phyloP scores from a whole-genome alignment of 1,140 invertebrate genomes.

The Drosophila serrata region DNA sequence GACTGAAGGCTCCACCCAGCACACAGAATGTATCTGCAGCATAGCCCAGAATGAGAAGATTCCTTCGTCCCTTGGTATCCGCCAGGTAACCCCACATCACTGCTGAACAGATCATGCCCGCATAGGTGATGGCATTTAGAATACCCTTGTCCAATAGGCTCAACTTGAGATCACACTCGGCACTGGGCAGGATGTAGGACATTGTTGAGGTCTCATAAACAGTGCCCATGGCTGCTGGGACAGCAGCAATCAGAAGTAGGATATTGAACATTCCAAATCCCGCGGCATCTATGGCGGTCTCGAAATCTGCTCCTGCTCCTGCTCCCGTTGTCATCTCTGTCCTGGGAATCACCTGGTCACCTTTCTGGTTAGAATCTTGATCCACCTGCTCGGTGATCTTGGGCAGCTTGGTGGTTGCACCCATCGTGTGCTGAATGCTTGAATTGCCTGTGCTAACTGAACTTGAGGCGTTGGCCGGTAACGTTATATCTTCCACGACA shows the following conservation, averaged over 20 bases:
- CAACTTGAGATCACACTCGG: conserved; percentile 90
- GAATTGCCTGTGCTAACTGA: conserved; percentile 47
- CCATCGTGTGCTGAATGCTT: conserved; percentile 35
- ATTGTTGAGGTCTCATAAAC: conserved; percentile 89
- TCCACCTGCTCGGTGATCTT: conserved; percentile 15
- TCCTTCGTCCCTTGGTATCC: conserved; percentile 90
- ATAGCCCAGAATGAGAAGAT: conserved; percentile 90
- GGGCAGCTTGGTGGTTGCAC: conserved; percentile 30
- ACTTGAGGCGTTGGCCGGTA: conserved; percentile 17
- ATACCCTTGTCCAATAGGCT: conserved; percentile 89
- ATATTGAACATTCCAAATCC: conserved; percentile 90
- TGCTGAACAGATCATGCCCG: conserved; percentile 89
- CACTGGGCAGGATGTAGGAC: conserved; percentile 89
- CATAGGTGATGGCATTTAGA: conserved; percentile 89
- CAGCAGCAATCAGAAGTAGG: conserved; percentile 87
- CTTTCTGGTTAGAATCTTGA: conserved; percentile 2
- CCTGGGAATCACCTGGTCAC: background rate
- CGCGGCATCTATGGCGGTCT: conserved; percentile 87
- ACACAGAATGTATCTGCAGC: conserved; percentile 89
- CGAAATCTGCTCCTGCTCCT: conserved; percentile 87
- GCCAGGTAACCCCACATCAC: conserved; percentile 93
- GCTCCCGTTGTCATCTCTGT: conserved; percentile 32
- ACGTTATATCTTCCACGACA: conserved; percentile 56
- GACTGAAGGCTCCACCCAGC: conserved; percentile 89
- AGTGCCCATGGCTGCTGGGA: conserved; percentile 89